These are phyloP conservation scores for Sphaeridia pumilis DNA, from an alignment of 2,888 invertebrate genomes.

Conservation along the genomic window DNA sequence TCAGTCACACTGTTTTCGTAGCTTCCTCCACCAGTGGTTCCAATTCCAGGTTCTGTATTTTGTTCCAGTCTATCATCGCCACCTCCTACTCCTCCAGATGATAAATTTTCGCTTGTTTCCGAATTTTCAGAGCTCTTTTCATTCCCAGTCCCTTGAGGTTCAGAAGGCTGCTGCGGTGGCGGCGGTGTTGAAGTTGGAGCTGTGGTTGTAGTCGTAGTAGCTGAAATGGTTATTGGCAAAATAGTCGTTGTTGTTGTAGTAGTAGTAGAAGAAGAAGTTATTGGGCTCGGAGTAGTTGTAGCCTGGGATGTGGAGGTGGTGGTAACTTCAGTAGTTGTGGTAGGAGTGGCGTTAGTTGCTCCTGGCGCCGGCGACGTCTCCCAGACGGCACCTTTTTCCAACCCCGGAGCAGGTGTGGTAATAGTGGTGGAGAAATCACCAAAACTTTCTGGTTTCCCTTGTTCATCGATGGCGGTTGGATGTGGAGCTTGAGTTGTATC, in stretches of 20 bases:
- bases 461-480: background rate
- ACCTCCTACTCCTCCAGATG: background rate
- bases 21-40: background rate
- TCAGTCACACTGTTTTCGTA: slow-evolving; percentile 1
- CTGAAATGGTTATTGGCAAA: too few relatives aligned
- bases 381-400: background rate
- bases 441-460: background rate
- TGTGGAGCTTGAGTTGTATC: too few relatives aligned
- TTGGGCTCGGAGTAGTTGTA: background rate
- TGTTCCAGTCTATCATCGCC: background rate
- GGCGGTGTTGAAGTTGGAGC: too few relatives aligned
- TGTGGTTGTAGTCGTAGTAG: background rate
- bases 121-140: too few relatives aligned
- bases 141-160: too few relatives aligned
- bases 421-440: background rate
- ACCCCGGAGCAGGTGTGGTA: background rate
- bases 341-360: too few relatives aligned
- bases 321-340: too few relatives aligned
- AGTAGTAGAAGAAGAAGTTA: background rate
- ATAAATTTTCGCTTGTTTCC: too few relatives aligned
- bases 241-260: background rate
- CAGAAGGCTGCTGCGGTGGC: too few relatives aligned
- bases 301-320: too few relatives aligned
- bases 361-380: too few relatives aligned
- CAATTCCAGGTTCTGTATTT: background rate